Conservation (phyloP, 1,140 invertebrate species). For the Drosophila trapezifrons region DNA sequence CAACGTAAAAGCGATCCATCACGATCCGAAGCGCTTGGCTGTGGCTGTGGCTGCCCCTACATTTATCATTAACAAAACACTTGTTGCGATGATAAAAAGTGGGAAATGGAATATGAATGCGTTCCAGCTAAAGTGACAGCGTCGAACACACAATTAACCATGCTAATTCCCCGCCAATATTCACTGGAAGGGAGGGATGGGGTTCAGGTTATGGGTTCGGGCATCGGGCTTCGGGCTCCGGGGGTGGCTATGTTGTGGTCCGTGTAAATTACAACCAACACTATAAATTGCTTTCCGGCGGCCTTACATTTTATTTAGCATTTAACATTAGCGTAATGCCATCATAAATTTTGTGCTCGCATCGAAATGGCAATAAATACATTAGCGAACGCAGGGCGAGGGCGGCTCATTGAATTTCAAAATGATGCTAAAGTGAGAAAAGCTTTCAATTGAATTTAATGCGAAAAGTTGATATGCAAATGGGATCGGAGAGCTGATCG, state of each 20-base stretch:
- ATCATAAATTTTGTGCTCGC: slow-evolving; percentile 69
- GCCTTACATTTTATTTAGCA: slow-evolving; percentile 38
- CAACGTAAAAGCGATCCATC: slow-evolving; percentile 9
- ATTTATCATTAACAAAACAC: slow-evolving; percentile 11
- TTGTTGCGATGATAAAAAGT: slow-evolving; percentile 18
- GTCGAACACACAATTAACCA: slow-evolving; percentile 17
- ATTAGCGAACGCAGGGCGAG: slow-evolving; percentile 58
- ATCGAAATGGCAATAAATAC: slow-evolving; percentile 67
- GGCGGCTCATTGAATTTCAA: slow-evolving; percentile 75
- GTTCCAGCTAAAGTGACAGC: slow-evolving; percentile 20
- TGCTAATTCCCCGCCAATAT: slow-evolving; percentile 18
- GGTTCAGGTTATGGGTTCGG: too few species aligned
- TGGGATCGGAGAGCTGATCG: slow-evolving; percentile 16
- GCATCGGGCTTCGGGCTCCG: not conserved
- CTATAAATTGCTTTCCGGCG: slow-evolving; percentile 61
- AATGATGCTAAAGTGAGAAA: slow-evolving; percentile 78
- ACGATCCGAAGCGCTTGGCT: slow-evolving; percentile 5
- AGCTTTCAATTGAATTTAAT: slow-evolving; percentile 81
- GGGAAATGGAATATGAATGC: slow-evolving; percentile 19
- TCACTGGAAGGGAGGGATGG: not conserved
- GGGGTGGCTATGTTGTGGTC: slow-evolving; percentile 45
- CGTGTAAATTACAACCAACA: slow-evolving; percentile 77
- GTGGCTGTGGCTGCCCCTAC: not conserved
- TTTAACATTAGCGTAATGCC: slow-evolving; percentile 75
- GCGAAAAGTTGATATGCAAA: slow-evolving; percentile 82